Evolutionary conservation across 2,113 vertebrate genomes (phyloP).

Genomic region (Elaphurus davidianus): DNA sequence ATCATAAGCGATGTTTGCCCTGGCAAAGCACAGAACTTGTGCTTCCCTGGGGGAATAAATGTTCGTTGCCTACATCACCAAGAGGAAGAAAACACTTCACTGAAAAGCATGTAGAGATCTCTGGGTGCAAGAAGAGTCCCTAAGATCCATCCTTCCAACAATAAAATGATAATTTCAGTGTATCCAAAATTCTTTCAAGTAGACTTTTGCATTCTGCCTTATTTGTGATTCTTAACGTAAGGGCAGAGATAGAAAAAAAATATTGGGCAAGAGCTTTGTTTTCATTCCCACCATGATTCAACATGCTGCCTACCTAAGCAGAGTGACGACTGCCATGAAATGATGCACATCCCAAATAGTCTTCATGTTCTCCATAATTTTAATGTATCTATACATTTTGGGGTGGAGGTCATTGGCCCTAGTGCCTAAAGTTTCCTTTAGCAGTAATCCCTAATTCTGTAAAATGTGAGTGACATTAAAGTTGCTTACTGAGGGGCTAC

Average conservation of each 20-base stretch:
- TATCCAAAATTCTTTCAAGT: neutral
- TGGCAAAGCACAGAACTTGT: neutral
- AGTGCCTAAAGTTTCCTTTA: neutral
- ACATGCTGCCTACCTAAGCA: neutral
- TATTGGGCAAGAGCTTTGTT: neutral
- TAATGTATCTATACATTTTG: neutral
- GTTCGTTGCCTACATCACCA: neutral
- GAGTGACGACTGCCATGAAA: neutral
- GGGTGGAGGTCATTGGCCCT: neutral
- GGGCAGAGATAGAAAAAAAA: neutral
- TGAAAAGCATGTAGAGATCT: neutral
- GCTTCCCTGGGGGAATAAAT: neutral
- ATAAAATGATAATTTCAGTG: neutral
- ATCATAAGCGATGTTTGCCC: neutral
- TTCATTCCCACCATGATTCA: neutral
- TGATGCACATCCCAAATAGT: neutral
- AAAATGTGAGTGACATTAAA: neutral
- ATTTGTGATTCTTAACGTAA: neutral
- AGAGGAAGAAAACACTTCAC: neutral
- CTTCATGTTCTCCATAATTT: neutral
- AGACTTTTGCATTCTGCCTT: neutral
- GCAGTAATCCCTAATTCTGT: neutral
- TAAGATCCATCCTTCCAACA: neutral
- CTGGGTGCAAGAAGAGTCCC: neutral
- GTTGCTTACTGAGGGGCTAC: neutral